Conservation (phyloP, 2,888 invertebrate species). For the Chouioia cunea region DNA sequence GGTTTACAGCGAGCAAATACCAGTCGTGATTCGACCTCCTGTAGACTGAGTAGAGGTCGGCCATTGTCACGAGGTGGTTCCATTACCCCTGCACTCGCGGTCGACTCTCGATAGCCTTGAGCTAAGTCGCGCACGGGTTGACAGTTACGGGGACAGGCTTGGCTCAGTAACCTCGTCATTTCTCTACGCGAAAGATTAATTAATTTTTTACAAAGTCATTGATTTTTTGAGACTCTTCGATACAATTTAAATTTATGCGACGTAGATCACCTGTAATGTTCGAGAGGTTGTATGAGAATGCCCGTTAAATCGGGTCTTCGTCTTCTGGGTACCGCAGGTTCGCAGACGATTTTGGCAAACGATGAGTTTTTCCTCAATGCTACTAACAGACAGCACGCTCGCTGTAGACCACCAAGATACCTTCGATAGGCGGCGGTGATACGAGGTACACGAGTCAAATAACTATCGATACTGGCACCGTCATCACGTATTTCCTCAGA, state of each 20-base stretch:
- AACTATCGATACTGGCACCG: slow-evolving; percentile 73
- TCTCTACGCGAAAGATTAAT: slow-evolving; percentile 54
- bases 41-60: slow-evolving; percentile 82
- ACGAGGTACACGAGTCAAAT: slow-evolving; percentile 79
- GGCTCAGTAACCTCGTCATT: slow-evolving; percentile 65
- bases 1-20: slow-evolving; percentile 94
- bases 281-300: slow-evolving; percentile 85
- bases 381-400: slow-evolving; percentile 87
- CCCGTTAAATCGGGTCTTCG: slow-evolving; percentile 87
- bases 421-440: slow-evolving; percentile 84
- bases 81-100: slow-evolving; percentile 87
- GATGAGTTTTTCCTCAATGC: slow-evolving; percentile 75
- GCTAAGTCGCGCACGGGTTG: slow-evolving; percentile 62
- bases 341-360: slow-evolving; percentile 84
- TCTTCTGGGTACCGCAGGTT: slow-evolving; percentile 82
- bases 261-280: slow-evolving; percentile 82
- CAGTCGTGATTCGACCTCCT: slow-evolving; percentile 87
- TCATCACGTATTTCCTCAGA: slow-evolving; percentile 88
- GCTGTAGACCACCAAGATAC: slow-evolving; percentile 86
- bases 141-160: slow-evolving; percentile 63
- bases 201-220: too few relatives aligned
- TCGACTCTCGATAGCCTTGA: slow-evolving; percentile 81
- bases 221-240: too few relatives aligned
- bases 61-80: slow-evolving; percentile 85
- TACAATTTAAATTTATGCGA: too few relatives aligned